A percentile compares a stretch with the other conserved stretches of the same genome.
These are phyloP conservation scores for Mola mola DNA, from an alignment of 2,113 vertebrate species.

Conservation along the genomic window DNA sequence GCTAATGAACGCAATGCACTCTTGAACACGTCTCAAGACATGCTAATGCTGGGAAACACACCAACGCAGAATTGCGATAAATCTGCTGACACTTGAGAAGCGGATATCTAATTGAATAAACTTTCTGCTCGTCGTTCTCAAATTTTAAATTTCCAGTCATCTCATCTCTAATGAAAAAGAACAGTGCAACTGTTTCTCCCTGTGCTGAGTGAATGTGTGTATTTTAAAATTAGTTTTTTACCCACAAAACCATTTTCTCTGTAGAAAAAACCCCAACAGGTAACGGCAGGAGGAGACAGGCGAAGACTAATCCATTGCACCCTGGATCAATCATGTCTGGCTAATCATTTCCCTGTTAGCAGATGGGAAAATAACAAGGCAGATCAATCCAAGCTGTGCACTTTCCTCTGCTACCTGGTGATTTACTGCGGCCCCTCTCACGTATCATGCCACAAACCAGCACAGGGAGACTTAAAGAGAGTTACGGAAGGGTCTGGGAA, in stretches of 20 bases:
- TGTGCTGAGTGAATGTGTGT: too few species aligned
- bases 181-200: too few species aligned
- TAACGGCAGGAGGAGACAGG: slow-evolving; percentile 15
- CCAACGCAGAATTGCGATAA: slow-evolving; percentile 32
- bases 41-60: slow-evolving; percentile 51
- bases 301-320: slow-evolving; percentile 41
- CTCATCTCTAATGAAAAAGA: too few species aligned
- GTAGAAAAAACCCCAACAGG: neutral
- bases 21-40: slow-evolving; percentile 66
- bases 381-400: slow-evolving; percentile 68
- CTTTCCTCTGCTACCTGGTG: slow-evolving; percentile 64
- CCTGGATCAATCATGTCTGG: slow-evolving; percentile 66
- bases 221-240: neutral
- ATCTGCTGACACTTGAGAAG: slow-evolving; percentile 58
- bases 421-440: slow-evolving; percentile 68
- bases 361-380: slow-evolving; percentile 73
- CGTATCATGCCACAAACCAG: slow-evolving; percentile 67
- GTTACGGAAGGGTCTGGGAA: slow-evolving; percentile 29
- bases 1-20: slow-evolving; percentile 76
- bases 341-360: slow-evolving; percentile 73
- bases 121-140: too few species aligned
- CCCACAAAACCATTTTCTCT: neutral
- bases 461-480: slow-evolving; percentile 14
- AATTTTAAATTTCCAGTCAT: too few species aligned
- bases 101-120: slow-evolving; percentile 13